phyloP scores from a whole-genome alignment of 2,888 invertebrate genomes.

The Latrodectus elegans region DNA sequence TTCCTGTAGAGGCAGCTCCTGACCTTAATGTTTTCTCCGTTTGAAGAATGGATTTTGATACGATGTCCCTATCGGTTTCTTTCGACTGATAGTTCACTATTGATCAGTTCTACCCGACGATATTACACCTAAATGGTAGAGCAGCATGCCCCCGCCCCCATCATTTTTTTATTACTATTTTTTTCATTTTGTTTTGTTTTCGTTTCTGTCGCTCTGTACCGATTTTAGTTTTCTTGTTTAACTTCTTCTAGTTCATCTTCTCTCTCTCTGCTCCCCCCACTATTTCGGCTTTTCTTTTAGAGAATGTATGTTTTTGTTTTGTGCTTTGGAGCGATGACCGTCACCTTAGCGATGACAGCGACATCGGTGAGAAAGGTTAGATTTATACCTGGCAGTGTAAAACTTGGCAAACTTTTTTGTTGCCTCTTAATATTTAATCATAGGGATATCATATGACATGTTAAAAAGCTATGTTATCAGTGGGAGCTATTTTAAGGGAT shows the following conservation, averaged over 20 bases:
- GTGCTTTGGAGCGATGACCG: not conserved
- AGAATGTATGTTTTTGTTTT: not conserved
- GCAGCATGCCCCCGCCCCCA: not conserved
- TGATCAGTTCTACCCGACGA: conserved; percentile 59
- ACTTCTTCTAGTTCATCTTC: not conserved
- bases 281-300: conserved; percentile 7
- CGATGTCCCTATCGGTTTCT: conserved; percentile 68
- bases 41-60: conserved; percentile 69
- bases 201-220: conserved; percentile 24
- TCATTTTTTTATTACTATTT: conserved; percentile 17
- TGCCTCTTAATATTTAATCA: too few relatives aligned
- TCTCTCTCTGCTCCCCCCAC: not conserved
- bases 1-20: conserved; percentile 48
- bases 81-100: conserved; percentile 66
- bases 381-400: too few relatives aligned
- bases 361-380: not conserved
- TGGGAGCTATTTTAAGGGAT: too few relatives aligned
- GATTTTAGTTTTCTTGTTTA: conserved; percentile 47
- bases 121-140: conserved; percentile 67
- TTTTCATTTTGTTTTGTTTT: conserved; percentile 4
- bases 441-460: too few relatives aligned
- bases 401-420: too few relatives aligned
- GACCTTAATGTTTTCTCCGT: conserved; percentile 68
- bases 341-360: not conserved
- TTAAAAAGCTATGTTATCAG: too few relatives aligned